Conservation (phyloP, 2,113 vertebrate genomes). For the Mobula birostris region DNA sequence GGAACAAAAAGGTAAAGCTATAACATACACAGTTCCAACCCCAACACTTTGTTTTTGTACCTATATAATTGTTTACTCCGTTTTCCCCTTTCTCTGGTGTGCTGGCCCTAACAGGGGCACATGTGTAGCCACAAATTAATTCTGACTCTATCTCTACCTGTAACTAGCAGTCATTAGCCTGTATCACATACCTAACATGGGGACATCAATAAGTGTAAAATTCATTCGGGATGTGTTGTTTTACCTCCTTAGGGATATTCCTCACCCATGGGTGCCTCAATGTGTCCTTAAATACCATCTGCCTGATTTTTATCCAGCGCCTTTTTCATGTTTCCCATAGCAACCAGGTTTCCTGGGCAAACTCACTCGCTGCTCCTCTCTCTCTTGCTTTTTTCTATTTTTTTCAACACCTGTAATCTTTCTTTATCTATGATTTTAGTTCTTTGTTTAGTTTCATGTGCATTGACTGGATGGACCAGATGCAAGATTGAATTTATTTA, state of each 20-base stretch:
- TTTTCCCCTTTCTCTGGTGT: slow-evolving; percentile 6
- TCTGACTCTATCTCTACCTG: slow-evolving; percentile 2
- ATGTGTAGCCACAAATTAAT: background rate
- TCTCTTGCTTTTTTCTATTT: background rate
- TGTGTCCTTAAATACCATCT: slow-evolving; percentile 1
- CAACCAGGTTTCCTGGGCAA: background rate
- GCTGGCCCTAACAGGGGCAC: background rate
- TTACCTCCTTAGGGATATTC: slow-evolving; percentile 12
- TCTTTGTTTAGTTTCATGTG: background rate
- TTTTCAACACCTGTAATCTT: background rate
- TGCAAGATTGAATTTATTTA: background rate
- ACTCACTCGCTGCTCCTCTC: background rate
- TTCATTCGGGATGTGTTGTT: slow-evolving; percentile 8
- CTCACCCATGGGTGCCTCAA: slow-evolving; percentile 13
- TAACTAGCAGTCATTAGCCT: background rate
- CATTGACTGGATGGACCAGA: background rate
- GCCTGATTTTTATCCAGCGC: slow-evolving; percentile 25
- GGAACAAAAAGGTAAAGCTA: slow-evolving; percentile 39
- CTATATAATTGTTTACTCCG: slow-evolving; percentile 24
- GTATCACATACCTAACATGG: background rate
- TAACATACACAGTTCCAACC: slow-evolving; percentile 30
- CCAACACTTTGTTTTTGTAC: slow-evolving; percentile 27
- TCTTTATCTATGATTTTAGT: background rate
- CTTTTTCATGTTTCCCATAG: slow-evolving; percentile 12
- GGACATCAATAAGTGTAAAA: background rate